phyloP scores from a whole-genome alignment of 2,888 invertebrate genomes.

The Mechanitis mazaeus region DNA sequence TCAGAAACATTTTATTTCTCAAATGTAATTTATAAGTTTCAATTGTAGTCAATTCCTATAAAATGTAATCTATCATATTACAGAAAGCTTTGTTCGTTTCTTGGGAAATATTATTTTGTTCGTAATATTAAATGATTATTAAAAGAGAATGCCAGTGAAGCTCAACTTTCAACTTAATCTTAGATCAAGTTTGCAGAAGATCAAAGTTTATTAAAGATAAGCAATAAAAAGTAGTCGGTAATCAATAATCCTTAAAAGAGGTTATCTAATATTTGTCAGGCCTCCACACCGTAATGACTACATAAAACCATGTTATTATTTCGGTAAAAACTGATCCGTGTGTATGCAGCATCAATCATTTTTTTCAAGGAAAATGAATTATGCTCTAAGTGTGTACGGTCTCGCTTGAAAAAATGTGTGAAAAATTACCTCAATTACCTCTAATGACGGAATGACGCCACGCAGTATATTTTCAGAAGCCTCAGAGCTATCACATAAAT shows the following conservation, averaged over 20 bases:
- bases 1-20: background rate
- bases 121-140: background rate
- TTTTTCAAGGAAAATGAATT: constrained; percentile 64
- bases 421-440: constrained; percentile 64
- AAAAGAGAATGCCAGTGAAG: background rate
- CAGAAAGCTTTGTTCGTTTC: too few relatives aligned
- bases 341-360: constrained; percentile 63
- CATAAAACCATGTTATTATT: constrained; percentile 48
- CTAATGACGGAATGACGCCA: constrained; percentile 58
- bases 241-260: constrained; percentile 32
- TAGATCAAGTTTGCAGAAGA: background rate
- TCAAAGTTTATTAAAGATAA: background rate
- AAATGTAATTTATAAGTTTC: too few relatives aligned
- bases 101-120: too few relatives aligned
- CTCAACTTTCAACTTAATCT: background rate
- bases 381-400: constrained; percentile 52
- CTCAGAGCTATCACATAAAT: constrained; percentile 44
- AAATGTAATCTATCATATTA: too few relatives aligned
- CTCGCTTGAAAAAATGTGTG: constrained; percentile 63
- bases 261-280: constrained; percentile 43
- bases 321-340: constrained; percentile 48
- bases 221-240: constrained; percentile 4
- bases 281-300: constrained; percentile 45
- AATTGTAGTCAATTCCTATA: too few relatives aligned
- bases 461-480: constrained; percentile 47